Conservation (phyloP, 2,113 vertebrate species). For the Oncorhynchus gorbuscha region DNA sequence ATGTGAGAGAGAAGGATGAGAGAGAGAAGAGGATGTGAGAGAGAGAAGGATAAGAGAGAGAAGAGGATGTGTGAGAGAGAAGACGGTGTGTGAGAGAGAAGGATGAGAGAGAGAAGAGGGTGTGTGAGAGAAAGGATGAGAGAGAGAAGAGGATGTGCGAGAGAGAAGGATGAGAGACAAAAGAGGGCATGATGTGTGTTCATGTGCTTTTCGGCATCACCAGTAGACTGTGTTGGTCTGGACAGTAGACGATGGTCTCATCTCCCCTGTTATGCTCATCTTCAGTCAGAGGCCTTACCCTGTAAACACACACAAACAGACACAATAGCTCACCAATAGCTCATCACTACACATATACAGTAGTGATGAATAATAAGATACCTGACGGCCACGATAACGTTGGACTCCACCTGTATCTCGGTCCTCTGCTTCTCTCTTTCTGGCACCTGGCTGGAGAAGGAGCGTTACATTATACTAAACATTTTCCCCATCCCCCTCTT, state of each 20-base stretch:
- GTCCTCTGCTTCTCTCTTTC: background rate
- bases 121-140: background rate
- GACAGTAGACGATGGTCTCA: slow-evolving; percentile 63
- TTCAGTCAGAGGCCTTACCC: slow-evolving; percentile 72
- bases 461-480: background rate
- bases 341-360: too few species aligned
- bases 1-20: too few species aligned
- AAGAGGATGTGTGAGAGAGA: too few species aligned
- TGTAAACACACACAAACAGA: slow-evolving; percentile 35
- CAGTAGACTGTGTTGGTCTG: slow-evolving; percentile 61
- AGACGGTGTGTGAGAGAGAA: too few species aligned
- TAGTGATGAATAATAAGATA: background rate
- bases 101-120: background rate
- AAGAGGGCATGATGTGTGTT: background rate
- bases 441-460: slow-evolving; percentile 4
- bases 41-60: too few species aligned
- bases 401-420: slow-evolving; percentile 3
- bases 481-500: background rate
- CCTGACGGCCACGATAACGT: slow-evolving; percentile 37
- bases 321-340: background rate
- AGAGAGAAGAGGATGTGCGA: background rate
- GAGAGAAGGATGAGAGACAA: too few species aligned
- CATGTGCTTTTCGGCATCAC: slow-evolving; percentile 39
- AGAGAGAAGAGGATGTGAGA: too few species aligned
- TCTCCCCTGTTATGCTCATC: slow-evolving; percentile 60